These are phyloP conservation scores for Perizoma flavofasciatum DNA, from an alignment of 2,888 invertebrate genomes.

Conservation along the genomic window DNA sequence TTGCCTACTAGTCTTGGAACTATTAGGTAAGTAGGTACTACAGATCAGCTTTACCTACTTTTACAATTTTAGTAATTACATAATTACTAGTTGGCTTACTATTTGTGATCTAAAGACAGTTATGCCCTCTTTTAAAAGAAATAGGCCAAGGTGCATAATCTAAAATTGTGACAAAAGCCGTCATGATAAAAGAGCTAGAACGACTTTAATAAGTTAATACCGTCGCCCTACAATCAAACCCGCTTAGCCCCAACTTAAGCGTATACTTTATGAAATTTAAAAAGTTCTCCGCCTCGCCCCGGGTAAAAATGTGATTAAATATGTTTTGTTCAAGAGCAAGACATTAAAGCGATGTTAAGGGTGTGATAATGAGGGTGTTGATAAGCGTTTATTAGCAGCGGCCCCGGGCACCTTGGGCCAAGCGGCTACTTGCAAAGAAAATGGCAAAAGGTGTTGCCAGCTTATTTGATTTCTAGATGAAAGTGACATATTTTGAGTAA, in stretches of 20 bases:
- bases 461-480: slow-evolving; percentile 1
- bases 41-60: too few species aligned
- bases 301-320: slow-evolving; percentile 84
- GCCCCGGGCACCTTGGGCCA: slow-evolving; percentile 49
- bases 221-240: slow-evolving; percentile 38
- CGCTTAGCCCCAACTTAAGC: slow-evolving; percentile 40
- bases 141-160: too few species aligned
- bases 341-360: slow-evolving; percentile 84
- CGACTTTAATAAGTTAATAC: slow-evolving; percentile 40
- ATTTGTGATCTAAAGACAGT: too few species aligned
- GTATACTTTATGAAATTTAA: slow-evolving; percentile 75
- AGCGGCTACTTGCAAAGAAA: slow-evolving; percentile 16
- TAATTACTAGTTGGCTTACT: neutral
- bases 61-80: too few species aligned
- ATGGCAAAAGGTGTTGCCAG: slow-evolving; percentile 14
- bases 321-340: slow-evolving; percentile 84
- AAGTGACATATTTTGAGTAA: slow-evolving; percentile 2
- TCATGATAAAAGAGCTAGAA: slow-evolving; percentile 18
- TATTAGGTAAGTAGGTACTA: too few species aligned
- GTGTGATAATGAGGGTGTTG: slow-evolving; percentile 84
- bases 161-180: neutral
- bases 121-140: too few species aligned
- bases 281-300: slow-evolving; percentile 65
- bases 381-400: slow-evolving; percentile 83
- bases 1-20: neutral